phyloP scores from a whole-genome alignment of 1,140 invertebrate genomes.

The Probaryconus sp. region DNA sequence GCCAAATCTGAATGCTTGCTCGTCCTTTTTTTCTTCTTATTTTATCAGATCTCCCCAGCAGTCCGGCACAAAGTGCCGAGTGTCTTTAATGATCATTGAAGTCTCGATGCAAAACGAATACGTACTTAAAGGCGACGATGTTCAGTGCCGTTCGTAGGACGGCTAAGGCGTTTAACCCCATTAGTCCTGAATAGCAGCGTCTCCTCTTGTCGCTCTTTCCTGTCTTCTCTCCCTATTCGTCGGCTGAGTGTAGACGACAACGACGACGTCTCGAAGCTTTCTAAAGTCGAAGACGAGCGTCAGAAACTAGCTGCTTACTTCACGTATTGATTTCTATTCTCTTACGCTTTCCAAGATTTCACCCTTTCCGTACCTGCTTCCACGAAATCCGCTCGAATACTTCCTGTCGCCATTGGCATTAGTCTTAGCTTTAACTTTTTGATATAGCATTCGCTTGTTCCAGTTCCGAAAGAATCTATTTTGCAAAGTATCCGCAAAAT shows the following conservation, averaged over 20 bases:
- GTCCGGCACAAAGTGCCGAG: slow-evolving; percentile 21
- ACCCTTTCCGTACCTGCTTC: slow-evolving; percentile 64
- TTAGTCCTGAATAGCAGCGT: slow-evolving; percentile 75
- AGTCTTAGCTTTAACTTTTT: slow-evolving; percentile 22
- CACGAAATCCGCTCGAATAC: slow-evolving; percentile 52
- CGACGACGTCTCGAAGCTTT: slow-evolving; percentile 74
- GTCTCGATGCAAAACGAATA: slow-evolving; percentile 50
- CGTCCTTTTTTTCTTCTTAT: neutral
- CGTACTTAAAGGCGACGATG: slow-evolving; percentile 56
- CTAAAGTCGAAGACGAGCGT: slow-evolving; percentile 70
- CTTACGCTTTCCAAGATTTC: slow-evolving; percentile 72
- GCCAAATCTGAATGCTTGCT: too few species aligned
- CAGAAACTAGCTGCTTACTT: slow-evolving; percentile 76
- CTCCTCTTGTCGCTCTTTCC: slow-evolving; percentile 53
- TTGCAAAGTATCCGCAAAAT: neutral
- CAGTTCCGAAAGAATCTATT: slow-evolving; percentile 13
- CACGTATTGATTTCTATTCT: slow-evolving; percentile 78
- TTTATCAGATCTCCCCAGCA: neutral
- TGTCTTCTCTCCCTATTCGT: slow-evolving; percentile 56
- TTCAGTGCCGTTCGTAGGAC: slow-evolving; percentile 65
- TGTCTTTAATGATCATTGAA: slow-evolving; percentile 53
- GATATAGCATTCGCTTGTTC: too few species aligned
- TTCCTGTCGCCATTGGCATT: slow-evolving; percentile 45
- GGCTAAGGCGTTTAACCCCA: slow-evolving; percentile 77
- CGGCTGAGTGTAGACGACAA: slow-evolving; percentile 60